Evolutionary conservation across 1,140 invertebrate species (phyloP), one percentile per base, ranked within the genome.

Genomic region (Drosophila azteca): DNA sequence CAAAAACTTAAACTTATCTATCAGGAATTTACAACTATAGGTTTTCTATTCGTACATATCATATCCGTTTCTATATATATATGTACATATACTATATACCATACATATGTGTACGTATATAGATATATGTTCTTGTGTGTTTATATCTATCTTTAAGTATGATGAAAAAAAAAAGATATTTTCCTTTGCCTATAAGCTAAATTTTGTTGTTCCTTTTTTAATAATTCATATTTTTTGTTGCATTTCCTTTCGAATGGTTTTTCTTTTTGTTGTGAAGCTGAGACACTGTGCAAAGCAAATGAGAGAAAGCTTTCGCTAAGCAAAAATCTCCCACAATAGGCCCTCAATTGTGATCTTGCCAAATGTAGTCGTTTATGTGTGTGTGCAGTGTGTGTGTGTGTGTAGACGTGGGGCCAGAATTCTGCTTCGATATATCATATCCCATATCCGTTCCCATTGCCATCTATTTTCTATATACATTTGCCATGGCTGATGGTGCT

Each of bases 251-350:
- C 24, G 5, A 52, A 8, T 44, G 4, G 24, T 8, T 49, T 54
- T 57, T 50, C 35, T 35, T 51, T 53, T 69, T 55, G 59, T 62
- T 69, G 60, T 59, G 24, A 69, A 70, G 64, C 60, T 63, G 60
- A 54, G 39, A 63, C 60, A 63, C 60, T 54, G 60, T 54, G 60
- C 67, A 69, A 70, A 70, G 64, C 67, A 70, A 70, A 69, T 49
- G 64, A 70, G 67, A 69, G 64, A 69, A 58, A 69, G 67, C 67
- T 70, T 70, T 70, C 67, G 67, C 67, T 69, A 69, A 69, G 67
- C 67, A 70, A 70, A 70, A 69, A 58, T 69, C 67, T 69, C 20
- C 66, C 66, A 46, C 50, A 68, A 48, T 31, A 13, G 35, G 35
- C 49, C 29, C 26, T 17, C 39, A 49, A 66, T 31, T 64, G 43